phyloP scores from a whole-genome alignment of 2,797 vertebrate genomes.

The Vireo griseus region DNA sequence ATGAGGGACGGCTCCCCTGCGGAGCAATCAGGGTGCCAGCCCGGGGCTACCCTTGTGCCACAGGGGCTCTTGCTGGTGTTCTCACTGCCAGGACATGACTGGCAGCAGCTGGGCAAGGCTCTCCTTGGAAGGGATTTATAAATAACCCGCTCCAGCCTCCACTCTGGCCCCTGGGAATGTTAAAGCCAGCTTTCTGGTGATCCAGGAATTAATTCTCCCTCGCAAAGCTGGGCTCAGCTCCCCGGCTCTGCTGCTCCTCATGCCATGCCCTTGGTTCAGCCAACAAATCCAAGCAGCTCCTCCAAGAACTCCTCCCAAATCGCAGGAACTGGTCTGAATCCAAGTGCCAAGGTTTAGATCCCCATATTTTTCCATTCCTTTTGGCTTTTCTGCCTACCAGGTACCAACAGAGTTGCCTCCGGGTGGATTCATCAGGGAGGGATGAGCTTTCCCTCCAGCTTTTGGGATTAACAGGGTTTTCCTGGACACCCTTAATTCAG shows the following conservation, averaged over 20 bases:
- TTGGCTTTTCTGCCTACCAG: not conserved
- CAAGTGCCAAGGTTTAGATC: rapidly evolving
- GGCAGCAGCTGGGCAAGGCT: not conserved
- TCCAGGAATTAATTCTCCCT: not conserved
- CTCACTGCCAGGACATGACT: not conserved
- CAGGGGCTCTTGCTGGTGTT: not conserved
- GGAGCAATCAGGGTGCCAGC: not conserved
- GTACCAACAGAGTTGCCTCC: not conserved
- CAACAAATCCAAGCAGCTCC: not conserved
- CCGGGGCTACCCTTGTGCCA: rapidly evolving
- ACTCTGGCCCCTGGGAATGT: not conserved
- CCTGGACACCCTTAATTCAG: not conserved
- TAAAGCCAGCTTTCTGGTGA: not conserved
- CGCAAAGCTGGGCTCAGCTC: rapidly evolving
- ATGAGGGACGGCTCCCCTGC: rapidly evolving
- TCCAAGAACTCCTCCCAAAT: not conserved
- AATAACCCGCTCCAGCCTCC: not conserved
- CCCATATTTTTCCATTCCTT: not conserved
- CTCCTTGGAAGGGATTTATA: not conserved
- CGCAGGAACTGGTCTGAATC: rapidly evolving
- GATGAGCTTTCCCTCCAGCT: not conserved
- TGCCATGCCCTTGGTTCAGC: not conserved
- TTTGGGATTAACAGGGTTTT: not conserved
- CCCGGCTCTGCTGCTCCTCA: not conserved
- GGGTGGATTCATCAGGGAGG: not conserved